Percentiles rank a stretch among this genome's conserved stretches.
Evolutionary conservation across 2,113 vertebrate species (phyloP).

Genomic region (Hypomesus transpacificus): DNA sequence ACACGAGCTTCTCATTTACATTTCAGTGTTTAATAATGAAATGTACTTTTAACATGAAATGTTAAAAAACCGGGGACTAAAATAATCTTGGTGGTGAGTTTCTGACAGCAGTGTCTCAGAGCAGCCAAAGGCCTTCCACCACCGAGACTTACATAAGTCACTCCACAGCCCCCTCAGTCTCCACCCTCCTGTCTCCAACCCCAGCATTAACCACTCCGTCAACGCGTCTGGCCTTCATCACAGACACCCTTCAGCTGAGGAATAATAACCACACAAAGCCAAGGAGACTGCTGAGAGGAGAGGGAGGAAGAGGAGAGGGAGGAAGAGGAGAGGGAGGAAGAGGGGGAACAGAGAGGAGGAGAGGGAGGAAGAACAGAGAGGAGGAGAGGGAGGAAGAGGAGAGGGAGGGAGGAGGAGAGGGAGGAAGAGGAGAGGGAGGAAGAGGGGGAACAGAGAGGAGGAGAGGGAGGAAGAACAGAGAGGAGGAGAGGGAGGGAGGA

Average conservation of each 20-base stretch:
- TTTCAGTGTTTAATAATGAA: no score
- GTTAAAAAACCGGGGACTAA: constrained; percentile 23
- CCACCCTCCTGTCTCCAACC: constrained; percentile 57
- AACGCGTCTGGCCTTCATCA: constrained; percentile 46
- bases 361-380: no score
- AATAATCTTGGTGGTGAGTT: constrained; percentile 37
- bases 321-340: neutral
- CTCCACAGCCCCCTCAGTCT: constrained; percentile 49
- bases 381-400: neutral
- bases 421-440: neutral
- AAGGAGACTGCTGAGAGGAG: constrained; percentile 33
- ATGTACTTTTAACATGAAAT: no score
- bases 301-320: constrained; percentile 20
- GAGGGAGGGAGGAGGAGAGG: constrained; percentile 21
- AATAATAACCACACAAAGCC: constrained; percentile 39
- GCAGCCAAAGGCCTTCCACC: constrained; percentile 20
- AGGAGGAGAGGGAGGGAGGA: neutral
- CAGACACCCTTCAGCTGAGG: constrained; percentile 33
- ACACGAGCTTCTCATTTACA: no score
- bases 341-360: constrained; percentile 19
- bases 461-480: constrained; percentile 31
- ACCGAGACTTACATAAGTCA: constrained; percentile 52
- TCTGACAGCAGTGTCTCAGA: constrained; percentile 31
- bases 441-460: constrained; percentile 24
- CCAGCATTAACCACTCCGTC: constrained; percentile 61